Base-by-base conservation (phyloP, 2,888 invertebrate species). In the Lasius fuliginosus region DNA sequence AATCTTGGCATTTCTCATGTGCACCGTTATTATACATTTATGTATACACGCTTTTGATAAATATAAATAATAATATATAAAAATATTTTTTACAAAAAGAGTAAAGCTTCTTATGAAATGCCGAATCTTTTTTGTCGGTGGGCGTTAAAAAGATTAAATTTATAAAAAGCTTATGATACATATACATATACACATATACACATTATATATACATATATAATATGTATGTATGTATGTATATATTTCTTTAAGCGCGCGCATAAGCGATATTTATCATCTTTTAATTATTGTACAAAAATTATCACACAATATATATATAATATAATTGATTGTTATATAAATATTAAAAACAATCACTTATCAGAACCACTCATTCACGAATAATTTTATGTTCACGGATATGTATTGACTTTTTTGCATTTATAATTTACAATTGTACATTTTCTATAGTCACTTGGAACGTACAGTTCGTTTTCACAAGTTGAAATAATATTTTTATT, bases 401-500 rank as follows among this genome's bases (percentile, higher is more conserved):
- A 56, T 18, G 1, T 40, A 27, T 36, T 49, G 3, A 56, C 12
- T 40, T 27, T 27, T 18, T 40, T 77, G 27, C 12, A 56, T 56
- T 65, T 1, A 27, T 27, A 15, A 5, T 64, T 15, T 36, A 12
- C 18, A 15, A 8, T 5, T 18, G 12, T 12, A 40, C 27, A 76
- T 18, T 40, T 53, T 76, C 36, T 9, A 75, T 53, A 65, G 15
- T 56, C 56, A 67, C 1, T 49, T 49, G 18, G 6, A 18, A 46
- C 46, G 18, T 12, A 23, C 30, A 67, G 30, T 56, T 11, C 0
- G 0, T 23, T 3, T 65, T 6, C n/a, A n/a, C 30, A 56, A 56
- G 1, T 27, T 75, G 15, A 49, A 75, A 77, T 30, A 11, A 56
- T 40, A 67, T 40, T 53, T 56, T 40, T 67, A 42, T n/a, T 23